phyloP scores from a whole-genome alignment of 35 echinoderm and acorn worm species.

The Eucidaris tribuloides region DNA sequence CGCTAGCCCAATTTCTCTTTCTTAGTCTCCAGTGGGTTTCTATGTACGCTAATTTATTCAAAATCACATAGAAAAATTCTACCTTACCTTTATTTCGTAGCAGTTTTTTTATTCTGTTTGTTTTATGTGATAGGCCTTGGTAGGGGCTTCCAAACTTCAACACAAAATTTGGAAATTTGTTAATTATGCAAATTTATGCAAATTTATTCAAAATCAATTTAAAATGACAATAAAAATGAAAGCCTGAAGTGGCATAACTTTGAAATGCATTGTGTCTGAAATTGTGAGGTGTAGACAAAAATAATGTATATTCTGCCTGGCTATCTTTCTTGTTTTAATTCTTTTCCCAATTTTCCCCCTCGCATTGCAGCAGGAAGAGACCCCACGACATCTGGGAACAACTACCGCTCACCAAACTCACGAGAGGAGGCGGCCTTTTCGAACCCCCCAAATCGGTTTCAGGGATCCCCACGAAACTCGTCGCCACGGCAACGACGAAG shows the following conservation, averaged over 20 bases:
- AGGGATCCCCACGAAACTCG: constrained; percentile 48
- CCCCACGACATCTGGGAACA: constrained; percentile 57
- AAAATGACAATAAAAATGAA: not conserved
- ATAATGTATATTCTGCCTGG: not conserved
- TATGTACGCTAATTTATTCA: no score
- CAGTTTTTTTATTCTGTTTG: no score
- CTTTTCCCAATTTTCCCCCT: no score
- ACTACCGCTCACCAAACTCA: constrained; percentile 64
- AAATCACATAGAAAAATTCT: not conserved
- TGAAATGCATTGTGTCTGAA: no score
- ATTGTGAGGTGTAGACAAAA: not conserved
- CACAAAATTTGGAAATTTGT: no score
- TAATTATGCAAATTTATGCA: no score
- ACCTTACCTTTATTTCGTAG: not conserved
- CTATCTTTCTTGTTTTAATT: not conserved
- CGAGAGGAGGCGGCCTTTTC: constrained; percentile 65
- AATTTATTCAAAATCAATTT: no score
- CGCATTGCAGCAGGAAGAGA: constrained; percentile 63
- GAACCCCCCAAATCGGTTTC: constrained; percentile 60
- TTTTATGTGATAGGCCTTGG: no score
- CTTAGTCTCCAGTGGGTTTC: no score
- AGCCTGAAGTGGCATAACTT: no score
- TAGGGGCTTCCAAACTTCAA: no score
- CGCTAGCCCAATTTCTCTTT: no score
- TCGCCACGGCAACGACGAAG: not conserved